Evolutionary conservation across 2,113 vertebrate species (phyloP), one percentile per base, ranked within the genome.

Genomic region (Aphyosemion australe): DNA sequence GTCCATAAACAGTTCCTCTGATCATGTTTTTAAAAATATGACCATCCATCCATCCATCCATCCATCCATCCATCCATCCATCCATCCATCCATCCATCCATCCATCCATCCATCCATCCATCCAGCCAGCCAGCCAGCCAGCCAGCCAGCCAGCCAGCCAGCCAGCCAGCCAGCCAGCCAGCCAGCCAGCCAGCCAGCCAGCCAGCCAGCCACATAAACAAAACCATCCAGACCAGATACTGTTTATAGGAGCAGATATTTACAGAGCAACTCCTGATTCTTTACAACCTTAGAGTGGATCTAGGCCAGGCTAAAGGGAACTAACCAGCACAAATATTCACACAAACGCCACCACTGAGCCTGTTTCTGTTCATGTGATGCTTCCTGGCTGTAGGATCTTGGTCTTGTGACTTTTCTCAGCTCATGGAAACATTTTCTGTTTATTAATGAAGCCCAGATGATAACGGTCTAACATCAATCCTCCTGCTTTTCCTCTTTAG

Each of bases 351-450:
- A 49, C 5, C 34, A 12, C 12, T 46, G 21, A 64, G 16, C 66
- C 39, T 46, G 34, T 59, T 43, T 66, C 41, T 32, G 9, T 26
- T 62, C 75, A 77, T 70, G 80, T 75, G 69, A 79, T 12, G 6
- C 7, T 60, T 57, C 12, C 45, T 4, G 77, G 52, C 52, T 26
- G 43, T 15, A 31, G 56, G 55, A 53, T 9, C 34, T 53, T 4
- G 42, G 74, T 79, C 78, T 42, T 77, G 68, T 82, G 82, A 76
- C 65, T 42, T 21, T 15, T 37, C 54, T 67, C 60, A 34, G 32
- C 59, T 52, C 16, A 6, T 16, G 68, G 39, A 59, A 41, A 12
- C 13, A 14, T 51, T 67, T 50, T 59, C 14, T 57, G 46, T 70
- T 31, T 67, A 32, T 32, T 5, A 37, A 37, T 37, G 34, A 37